phyloP scores from a whole-genome alignment of 2,797 vertebrate species.

The Chaunax sp. region DNA sequence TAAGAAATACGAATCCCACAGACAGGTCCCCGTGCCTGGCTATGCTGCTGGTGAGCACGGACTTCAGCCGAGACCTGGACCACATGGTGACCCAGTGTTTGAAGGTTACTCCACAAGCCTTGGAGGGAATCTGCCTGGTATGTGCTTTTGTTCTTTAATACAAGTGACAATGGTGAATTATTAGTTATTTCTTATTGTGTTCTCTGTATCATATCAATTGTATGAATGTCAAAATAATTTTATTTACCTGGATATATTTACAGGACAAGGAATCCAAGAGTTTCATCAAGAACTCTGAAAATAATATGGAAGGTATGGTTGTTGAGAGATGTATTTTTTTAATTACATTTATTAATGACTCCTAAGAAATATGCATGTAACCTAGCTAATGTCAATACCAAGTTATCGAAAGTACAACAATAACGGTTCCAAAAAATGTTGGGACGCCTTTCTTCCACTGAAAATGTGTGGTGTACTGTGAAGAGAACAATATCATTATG shows the following conservation, averaged over 20 bases:
- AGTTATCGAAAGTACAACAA: not conserved
- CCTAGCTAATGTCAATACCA: not conserved
- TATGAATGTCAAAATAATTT: not conserved
- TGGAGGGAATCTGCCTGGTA: conserved; percentile 87
- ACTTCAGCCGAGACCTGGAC: conserved; percentile 86
- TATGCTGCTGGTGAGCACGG: conserved; percentile 83
- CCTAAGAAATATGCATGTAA: not conserved
- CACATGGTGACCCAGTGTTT: conserved; percentile 86
- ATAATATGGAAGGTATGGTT: conserved; percentile 79
- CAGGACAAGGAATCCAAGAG: conserved; percentile 87
- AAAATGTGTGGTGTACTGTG: too few relatives aligned
- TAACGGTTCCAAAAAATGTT: too few relatives aligned
- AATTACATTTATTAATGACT: not conserved
- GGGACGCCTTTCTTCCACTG: too few relatives aligned
- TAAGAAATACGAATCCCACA: conserved; percentile 76
- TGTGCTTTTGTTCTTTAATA: conserved; percentile 32
- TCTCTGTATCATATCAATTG: not conserved
- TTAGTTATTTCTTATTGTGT: not conserved
- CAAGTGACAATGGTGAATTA: not conserved
- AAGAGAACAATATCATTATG: too few relatives aligned
- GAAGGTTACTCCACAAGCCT: conserved; percentile 85
- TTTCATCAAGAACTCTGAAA: conserved; percentile 77
- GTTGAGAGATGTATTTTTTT: not conserved
- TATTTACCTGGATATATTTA: conserved; percentile 20
- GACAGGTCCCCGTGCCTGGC: conserved; percentile 81